Evolutionary conservation across 2,113 vertebrate species (phyloP).

Genomic region (Zapus hudsonius): DNA sequence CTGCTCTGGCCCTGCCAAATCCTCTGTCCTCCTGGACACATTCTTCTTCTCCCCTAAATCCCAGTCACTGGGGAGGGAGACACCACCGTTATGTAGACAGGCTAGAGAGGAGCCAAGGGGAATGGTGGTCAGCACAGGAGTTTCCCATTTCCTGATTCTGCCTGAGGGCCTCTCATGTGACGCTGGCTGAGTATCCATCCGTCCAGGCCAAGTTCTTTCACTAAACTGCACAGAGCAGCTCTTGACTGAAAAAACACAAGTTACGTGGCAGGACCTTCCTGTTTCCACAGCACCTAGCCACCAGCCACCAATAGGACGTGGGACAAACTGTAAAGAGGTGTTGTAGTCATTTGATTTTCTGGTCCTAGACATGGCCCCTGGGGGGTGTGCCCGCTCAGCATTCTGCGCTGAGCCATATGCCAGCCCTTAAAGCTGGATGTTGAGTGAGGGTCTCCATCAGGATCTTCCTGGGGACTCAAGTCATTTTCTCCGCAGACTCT

Average conservation of each 20-base stretch:
- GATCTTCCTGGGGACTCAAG: background rate
- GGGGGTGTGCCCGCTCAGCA: background rate
- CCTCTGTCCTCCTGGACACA: background rate
- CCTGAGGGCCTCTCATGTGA: conserved; percentile 41
- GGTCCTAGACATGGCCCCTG: background rate
- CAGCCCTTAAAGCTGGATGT: background rate
- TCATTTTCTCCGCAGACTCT: background rate
- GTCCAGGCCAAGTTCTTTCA: background rate
- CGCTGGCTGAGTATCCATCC: background rate
- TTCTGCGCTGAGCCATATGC: background rate
- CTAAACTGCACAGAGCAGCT: background rate
- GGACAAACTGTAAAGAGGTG: background rate
- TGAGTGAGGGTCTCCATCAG: fast-evolving
- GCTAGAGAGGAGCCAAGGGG: background rate
- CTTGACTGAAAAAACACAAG: background rate
- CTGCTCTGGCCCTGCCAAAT: background rate
- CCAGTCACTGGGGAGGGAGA: background rate
- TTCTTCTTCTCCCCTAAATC: fast-evolving
- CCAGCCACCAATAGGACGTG: background rate
- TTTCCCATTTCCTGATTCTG: background rate
- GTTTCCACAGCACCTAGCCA: background rate
- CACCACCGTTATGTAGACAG: too few species aligned
- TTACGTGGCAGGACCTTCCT: background rate
- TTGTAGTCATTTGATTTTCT: background rate
- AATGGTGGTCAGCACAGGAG: fast-evolving